Conservation (phyloP, 2,888 invertebrate genomes). For the Drosophila birchii region DNA sequence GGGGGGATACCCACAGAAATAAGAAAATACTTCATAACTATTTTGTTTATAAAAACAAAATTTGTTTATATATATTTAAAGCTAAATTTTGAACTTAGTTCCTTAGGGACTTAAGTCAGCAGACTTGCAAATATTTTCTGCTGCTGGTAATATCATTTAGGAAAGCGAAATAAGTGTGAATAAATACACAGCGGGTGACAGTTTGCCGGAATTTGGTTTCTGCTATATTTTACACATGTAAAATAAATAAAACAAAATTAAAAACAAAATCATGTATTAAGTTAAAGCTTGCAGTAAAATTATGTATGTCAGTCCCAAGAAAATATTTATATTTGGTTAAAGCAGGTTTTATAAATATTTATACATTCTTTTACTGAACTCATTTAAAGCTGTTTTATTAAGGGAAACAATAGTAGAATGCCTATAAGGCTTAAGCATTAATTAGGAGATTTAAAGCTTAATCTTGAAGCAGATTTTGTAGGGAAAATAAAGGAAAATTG, state of each 20-base stretch:
- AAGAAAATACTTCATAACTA: too few relatives aligned
- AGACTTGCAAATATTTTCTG: neutral
- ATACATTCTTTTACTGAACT: rapidly evolving
- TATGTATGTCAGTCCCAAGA: neutral
- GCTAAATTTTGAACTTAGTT: neutral
- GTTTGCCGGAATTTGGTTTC: neutral
- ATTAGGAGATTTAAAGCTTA: neutral
- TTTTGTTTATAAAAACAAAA: neutral
- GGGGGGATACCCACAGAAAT: neutral
- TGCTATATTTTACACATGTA: neutral
- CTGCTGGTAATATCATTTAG: neutral
- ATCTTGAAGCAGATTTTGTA: neutral
- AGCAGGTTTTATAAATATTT: neutral
- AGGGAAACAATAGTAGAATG: neutral
- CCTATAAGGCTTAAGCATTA: neutral
- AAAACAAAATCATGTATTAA: neutral
- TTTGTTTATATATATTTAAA: neutral
- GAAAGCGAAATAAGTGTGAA: neutral
- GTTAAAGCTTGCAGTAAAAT: neutral
- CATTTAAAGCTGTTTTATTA: neutral
- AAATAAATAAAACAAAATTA: neutral
- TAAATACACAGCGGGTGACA: neutral
- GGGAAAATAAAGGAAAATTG: neutral
- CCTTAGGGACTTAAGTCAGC: neutral
- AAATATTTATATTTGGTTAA: neutral